Evolutionary conservation across 2,888 invertebrate genomes (phyloP).

Genomic region (Mellilla xanthometata): DNA sequence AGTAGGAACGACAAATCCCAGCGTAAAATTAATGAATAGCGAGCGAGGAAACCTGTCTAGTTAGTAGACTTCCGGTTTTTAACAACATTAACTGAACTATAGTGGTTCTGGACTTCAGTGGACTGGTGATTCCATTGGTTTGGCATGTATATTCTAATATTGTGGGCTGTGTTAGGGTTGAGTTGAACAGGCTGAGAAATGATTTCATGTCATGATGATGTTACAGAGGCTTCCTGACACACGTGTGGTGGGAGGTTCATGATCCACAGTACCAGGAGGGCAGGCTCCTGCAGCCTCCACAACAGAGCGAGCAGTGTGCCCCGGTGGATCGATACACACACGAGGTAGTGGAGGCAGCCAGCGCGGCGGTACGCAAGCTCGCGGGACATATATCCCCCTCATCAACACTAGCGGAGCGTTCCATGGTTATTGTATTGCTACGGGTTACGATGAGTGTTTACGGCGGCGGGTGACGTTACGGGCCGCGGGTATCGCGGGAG

Average conservation of each 20-base stretch:
- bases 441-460: constrained; percentile 9
- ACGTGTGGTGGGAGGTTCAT: constrained; percentile 40
- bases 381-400: constrained; percentile 18
- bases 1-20: too few species aligned
- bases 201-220: too few species aligned
- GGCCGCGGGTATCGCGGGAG: constrained; percentile 26
- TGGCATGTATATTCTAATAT: too few species aligned
- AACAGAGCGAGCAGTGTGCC: constrained; percentile 60
- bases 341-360: constrained; percentile 48
- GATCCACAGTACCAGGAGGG: constrained; percentile 33
- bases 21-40: too few species aligned
- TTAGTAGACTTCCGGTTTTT: too few species aligned
- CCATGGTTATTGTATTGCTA: constrained; percentile 11
- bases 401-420: constrained; percentile 19
- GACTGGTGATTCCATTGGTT: too few species aligned
- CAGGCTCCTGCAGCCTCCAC: constrained; percentile 28
- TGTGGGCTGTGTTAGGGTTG: too few species aligned
- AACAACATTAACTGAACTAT: too few species aligned
- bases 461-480: constrained; percentile 1
- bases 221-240: too few species aligned
- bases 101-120: too few species aligned
- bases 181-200: too few species aligned
- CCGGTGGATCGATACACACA: constrained; percentile 71
- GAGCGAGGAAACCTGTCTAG: too few species aligned
- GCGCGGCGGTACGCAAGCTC: constrained; percentile 43